These are phyloP conservation scores for Porites divaricata DNA, from an alignment of 92 coral and sea anemone genomes.

Conservation along the genomic window DNA sequence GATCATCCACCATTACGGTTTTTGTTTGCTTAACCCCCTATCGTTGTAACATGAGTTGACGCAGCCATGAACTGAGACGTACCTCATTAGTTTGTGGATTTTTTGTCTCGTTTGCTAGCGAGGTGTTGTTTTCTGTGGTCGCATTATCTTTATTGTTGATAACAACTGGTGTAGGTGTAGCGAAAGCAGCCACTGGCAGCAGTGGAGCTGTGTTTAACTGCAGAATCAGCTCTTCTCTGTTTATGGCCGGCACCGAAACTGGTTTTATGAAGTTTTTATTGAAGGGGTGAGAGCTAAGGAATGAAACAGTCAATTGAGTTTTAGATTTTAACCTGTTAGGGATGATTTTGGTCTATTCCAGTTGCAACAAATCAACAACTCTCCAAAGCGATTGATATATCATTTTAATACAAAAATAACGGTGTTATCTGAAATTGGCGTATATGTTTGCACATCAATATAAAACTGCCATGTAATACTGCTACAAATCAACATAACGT, in stretches of 20 bases:
- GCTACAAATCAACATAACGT: no score
- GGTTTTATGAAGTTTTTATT: background rate
- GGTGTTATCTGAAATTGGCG: no score
- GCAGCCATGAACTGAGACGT: background rate
- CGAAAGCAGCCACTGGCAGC: background rate
- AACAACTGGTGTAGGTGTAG: background rate
- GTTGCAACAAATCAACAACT: no score
- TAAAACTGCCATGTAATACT: no score
- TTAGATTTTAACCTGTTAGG: background rate
- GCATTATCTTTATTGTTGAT: background rate
- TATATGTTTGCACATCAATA: no score
- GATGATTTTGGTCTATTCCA: no score
- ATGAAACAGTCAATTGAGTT: background rate
- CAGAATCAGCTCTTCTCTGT: background rate
- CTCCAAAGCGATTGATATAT: no score
- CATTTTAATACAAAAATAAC: no score
- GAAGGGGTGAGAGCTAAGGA: background rate
- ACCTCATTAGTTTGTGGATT: background rate
- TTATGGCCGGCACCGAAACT: background rate
- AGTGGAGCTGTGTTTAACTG: constrained; percentile 26
- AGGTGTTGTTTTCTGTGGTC: background rate
- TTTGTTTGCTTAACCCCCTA: background rate
- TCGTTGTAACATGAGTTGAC: background rate
- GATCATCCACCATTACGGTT: no score
- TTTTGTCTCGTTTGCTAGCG: background rate